phyloP scores from a whole-genome alignment of 2,888 invertebrate genomes.

The Scaptomyza tumidula region DNA sequence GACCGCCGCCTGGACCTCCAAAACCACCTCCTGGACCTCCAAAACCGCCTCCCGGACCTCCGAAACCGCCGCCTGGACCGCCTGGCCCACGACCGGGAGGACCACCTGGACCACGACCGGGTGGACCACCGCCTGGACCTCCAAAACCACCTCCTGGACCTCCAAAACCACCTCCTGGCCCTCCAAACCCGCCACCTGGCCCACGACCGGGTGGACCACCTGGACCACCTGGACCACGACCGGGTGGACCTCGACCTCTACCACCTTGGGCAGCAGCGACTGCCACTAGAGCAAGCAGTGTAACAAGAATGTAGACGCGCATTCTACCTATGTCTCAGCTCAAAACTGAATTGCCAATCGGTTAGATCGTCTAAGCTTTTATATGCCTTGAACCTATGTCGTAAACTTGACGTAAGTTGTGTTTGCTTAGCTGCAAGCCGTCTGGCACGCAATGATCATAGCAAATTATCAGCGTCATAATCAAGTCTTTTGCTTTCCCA shows the following conservation, averaged over 20 bases:
- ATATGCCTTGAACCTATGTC: not conserved
- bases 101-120: not conserved
- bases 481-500: not conserved
- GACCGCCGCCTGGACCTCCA: not conserved
- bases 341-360: constrained; percentile 19
- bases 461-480: constrained; percentile 2
- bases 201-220: constrained; percentile 1
- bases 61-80: not conserved
- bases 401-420: constrained; percentile 14
- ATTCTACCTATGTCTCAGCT: constrained; percentile 32
- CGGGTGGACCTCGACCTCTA: not conserved
- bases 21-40: too few species aligned
- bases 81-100: not conserved
- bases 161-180: too few species aligned
- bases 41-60: not conserved
- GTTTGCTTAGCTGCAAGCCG: constrained; percentile 39
- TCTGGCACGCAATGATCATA: not conserved
- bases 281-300: constrained; percentile 40
- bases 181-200: not conserved
- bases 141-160: constrained; percentile 1
- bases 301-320: constrained; percentile 45
- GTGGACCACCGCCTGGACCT: not conserved
- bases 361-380: constrained; percentile 30
- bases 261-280: constrained; percentile 28
- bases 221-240: not conserved